phyloP scores from a whole-genome alignment of 2,888 invertebrate species.

The Piscicola geometra region DNA sequence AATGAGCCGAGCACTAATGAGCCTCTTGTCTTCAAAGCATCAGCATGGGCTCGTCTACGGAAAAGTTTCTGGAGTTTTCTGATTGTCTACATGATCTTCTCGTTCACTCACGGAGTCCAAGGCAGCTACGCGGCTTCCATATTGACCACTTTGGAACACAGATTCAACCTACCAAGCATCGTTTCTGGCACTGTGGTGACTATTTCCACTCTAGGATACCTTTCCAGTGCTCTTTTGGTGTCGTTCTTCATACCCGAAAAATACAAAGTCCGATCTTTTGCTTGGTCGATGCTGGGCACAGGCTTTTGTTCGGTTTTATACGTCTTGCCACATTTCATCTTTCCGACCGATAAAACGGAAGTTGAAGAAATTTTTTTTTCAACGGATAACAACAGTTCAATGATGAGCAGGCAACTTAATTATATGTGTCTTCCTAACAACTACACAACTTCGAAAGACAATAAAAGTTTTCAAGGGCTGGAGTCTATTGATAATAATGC shows the following conservation, averaged over 20 bases:
- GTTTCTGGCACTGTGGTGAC: conserved; percentile 31
- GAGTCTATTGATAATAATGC: not conserved
- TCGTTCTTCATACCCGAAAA: conserved; percentile 26
- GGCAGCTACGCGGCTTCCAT: conserved; percentile 31
- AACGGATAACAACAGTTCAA: not conserved
- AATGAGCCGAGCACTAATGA: no score
- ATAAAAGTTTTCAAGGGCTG: not conserved
- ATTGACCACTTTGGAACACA: conserved; percentile 34
- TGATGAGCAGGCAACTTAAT: not conserved
- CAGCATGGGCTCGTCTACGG: conserved; percentile 1
- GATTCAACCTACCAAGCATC: conserved; percentile 33
- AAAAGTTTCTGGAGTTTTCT: conserved; percentile 33
- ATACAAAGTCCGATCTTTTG: conserved; percentile 32
- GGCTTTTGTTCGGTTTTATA: conserved; percentile 51
- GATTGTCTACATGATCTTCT: conserved; percentile 25
- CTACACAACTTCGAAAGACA: not conserved
- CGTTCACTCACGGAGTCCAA: conserved; percentile 33
- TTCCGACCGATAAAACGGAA: conserved; percentile 24
- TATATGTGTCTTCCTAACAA: not conserved
- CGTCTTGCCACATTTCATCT: conserved; percentile 67
- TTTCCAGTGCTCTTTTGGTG: conserved; percentile 25
- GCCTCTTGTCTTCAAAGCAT: no score
- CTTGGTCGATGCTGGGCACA: conserved; percentile 31
- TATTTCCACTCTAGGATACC: conserved; percentile 29
- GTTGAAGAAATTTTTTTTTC: not conserved